Conservation (phyloP, 1,140 invertebrate genomes). For the Apis cerana region DNA sequence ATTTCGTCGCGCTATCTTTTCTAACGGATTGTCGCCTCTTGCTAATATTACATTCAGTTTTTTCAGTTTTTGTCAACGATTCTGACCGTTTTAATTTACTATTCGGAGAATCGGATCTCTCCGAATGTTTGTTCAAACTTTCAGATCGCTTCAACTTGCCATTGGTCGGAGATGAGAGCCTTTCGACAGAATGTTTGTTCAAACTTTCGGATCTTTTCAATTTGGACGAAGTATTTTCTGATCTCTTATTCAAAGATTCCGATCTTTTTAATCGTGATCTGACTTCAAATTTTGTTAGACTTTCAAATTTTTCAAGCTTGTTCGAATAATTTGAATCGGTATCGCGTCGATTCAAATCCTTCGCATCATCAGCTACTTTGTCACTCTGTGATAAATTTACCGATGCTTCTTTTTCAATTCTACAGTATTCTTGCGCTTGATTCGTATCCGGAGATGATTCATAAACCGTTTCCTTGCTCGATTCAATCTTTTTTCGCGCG, state of each 20-base stretch:
- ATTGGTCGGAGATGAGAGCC: slow-evolving; percentile 75
- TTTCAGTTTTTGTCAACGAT: slow-evolving; percentile 89
- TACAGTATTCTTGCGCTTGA: slow-evolving; percentile 67
- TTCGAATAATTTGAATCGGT: slow-evolving; percentile 76
- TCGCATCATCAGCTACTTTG: slow-evolving; percentile 20
- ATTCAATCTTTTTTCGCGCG: slow-evolving; percentile 50
- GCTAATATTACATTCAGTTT: slow-evolving; percentile 90
- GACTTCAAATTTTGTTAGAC: slow-evolving; percentile 72
- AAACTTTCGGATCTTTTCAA: slow-evolving; percentile 79
- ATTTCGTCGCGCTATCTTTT: slow-evolving; percentile 83
- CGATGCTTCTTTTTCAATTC: slow-evolving; percentile 13
- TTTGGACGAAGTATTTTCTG: slow-evolving; percentile 75
- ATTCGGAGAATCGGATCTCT: slow-evolving; percentile 74
- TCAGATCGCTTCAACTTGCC: slow-evolving; percentile 82
- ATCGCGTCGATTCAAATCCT: slow-evolving; percentile 34
- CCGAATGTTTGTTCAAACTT: slow-evolving; percentile 82
- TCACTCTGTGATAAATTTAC: neutral
- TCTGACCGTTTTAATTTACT: slow-evolving; percentile 84
- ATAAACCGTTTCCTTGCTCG: slow-evolving; percentile 44
- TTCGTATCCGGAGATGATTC: slow-evolving; percentile 62
- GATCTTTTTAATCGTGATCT: slow-evolving; percentile 82
- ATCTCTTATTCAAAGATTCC: slow-evolving; percentile 84
- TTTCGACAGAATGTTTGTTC: slow-evolving; percentile 78
- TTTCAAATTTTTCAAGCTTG: slow-evolving; percentile 78
- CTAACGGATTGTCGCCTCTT: slow-evolving; percentile 84